Evolutionary conservation across 2,888 invertebrate genomes (phyloP), one percentile per base, ranked within the genome.

Genomic region (Netelia fuscicornis): DNA sequence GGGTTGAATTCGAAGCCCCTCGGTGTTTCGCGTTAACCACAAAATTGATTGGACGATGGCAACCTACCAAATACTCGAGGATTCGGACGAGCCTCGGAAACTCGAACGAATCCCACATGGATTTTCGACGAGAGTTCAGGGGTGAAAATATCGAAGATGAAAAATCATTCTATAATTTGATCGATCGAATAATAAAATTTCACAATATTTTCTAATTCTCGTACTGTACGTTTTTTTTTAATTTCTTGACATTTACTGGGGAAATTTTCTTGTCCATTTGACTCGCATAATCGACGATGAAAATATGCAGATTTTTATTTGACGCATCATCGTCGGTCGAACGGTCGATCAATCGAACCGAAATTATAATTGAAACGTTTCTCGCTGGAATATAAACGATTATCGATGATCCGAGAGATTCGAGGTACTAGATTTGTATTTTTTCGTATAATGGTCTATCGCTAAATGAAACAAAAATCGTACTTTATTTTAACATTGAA

Each of bases 31-130:
- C 81, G 84, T 81, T 89, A 87, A 89, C 88, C 87, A 86, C 83
- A 83, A 77, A 81, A 88, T 87, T 88, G 89, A 90, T 91, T 89
- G 88, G 86, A 74, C 84, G 85, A 86, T 86, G 88, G 88, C 87
- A 85, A 62, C 76, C 70, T 86, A 90, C 88, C 89, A 86, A 87
- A 88, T 87, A 52, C 56, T 44, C 81, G 86, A 86, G 85, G 82
- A 81, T 37, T 8, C 87, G 86, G 82, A 86, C 88, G 88, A 85
- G 86, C 85, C 81, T 86, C 72, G 86, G 82, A 37, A 84, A 84
- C 83, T 81, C 77, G 76, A 76, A 76, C 75, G 58, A 17, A 20
- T 75, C 75, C 64, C 80, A 71, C 60, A 42, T 70, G 67, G 67
- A 72, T 48, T 85, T 85, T 82, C 72, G 17, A 20, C 67, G 71